phyloP scores from a whole-genome alignment of 2,888 invertebrate genomes.

The Meiosimyza decipiens region DNA sequence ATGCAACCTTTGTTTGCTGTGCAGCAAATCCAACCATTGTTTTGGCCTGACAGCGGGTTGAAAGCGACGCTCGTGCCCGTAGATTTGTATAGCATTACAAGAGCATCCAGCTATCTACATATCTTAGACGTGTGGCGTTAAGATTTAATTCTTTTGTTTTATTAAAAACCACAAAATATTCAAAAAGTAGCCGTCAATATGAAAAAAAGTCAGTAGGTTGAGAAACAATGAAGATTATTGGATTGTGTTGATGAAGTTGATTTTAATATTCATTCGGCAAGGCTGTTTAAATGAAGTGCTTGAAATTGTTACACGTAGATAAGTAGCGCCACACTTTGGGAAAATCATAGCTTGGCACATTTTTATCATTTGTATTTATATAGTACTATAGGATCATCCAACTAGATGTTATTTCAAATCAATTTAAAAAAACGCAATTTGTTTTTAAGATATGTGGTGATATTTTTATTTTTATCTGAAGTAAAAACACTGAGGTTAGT shows the following conservation, averaged over 20 bases:
- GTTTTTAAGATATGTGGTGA: too few species aligned
- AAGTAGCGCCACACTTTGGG: background rate
- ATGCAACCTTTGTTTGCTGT: too few species aligned
- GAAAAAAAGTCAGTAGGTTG: constrained; percentile 38
- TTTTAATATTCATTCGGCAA: background rate
- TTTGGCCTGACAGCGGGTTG: background rate
- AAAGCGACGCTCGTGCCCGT: background rate
- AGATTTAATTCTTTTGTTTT: constrained; percentile 10
- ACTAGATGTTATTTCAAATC: too few species aligned
- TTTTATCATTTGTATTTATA: too few species aligned
- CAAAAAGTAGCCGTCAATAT: background rate
- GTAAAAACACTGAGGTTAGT: too few species aligned
- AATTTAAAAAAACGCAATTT: too few species aligned
- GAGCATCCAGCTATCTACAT: background rate
- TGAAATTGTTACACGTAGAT: constrained; percentile 15
- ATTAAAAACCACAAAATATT: constrained; percentile 6
- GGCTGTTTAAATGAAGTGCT: constrained; percentile 25
- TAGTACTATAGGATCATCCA: too few species aligned
- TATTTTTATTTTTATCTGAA: too few species aligned
- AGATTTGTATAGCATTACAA: background rate
- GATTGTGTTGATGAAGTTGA: constrained; percentile 25
- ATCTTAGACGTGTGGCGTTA: constrained; percentile 17
- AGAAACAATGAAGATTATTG: constrained; percentile 45
- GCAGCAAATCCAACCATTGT: constrained; percentile 9
- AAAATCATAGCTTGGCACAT: too few species aligned